Conservation (phyloP, 53 echinoderm and acorn worm genomes). For the Patiria pectinifera region DNA sequence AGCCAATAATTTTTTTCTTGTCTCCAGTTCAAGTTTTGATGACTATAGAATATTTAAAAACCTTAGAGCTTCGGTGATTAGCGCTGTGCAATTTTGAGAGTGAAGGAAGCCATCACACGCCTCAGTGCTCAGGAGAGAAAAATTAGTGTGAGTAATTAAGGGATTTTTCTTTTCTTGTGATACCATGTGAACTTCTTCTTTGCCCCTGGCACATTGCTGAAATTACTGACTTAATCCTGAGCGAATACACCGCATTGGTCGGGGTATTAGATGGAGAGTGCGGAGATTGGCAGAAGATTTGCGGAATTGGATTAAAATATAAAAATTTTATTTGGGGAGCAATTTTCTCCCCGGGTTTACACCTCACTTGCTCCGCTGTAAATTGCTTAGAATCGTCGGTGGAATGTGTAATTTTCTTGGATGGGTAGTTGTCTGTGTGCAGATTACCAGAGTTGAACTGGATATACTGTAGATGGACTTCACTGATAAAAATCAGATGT, state of each 20-base stretch:
- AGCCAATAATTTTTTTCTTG: constrained; percentile 12
- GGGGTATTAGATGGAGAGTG: neutral
- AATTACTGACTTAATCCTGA: constrained; percentile 62
- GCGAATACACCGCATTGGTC: constrained; percentile 5
- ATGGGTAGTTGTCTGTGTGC: constrained; percentile 8
- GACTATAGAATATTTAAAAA: constrained; percentile 46
- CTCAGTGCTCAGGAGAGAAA: constrained; percentile 44
- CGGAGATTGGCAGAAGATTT: constrained; percentile 59
- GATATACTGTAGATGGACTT: constrained; percentile 7
- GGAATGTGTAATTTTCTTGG: constrained; percentile 45
- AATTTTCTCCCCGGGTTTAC: constrained; percentile 53
- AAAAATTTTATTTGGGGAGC: neutral
- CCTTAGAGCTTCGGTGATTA: constrained; percentile 1
- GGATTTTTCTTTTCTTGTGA: constrained; percentile 43
- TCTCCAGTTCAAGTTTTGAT: constrained; percentile 22
- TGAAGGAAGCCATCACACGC: constrained; percentile 53
- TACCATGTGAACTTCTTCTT: constrained; percentile 40
- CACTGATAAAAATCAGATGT: neutral
- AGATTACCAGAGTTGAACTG: constrained; percentile 24
- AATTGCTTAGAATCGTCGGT: constrained; percentile 32
- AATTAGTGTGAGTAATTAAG: constrained; percentile 64
- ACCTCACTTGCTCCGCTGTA: constrained; percentile 39
- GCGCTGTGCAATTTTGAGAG: neutral
- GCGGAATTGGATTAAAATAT: constrained; percentile 48
- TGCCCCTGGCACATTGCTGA: constrained; percentile 11